phyloP scores from a whole-genome alignment of 2,797 vertebrate species.

The Hozukius guyotensis region DNA sequence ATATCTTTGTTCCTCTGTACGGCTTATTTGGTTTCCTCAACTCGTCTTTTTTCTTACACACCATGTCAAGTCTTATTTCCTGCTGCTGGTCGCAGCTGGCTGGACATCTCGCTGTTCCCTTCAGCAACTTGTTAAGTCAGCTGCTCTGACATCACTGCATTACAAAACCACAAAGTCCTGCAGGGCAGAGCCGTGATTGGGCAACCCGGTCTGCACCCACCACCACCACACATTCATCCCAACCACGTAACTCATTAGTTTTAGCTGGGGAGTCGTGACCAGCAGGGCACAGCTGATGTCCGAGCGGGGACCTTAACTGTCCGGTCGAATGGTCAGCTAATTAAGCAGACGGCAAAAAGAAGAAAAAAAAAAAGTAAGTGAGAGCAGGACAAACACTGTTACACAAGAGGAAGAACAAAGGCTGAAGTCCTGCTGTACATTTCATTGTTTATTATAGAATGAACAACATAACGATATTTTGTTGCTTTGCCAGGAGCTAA shows the following conservation, averaged over 20 bases:
- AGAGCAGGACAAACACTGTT: background rate
- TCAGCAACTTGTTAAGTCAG: background rate
- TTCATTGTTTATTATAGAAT: background rate
- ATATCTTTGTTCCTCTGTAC: background rate
- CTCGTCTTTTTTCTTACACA: background rate
- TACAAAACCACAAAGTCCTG: constrained; percentile 8
- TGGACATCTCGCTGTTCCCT: background rate
- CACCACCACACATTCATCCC: background rate
- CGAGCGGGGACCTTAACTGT: constrained; percentile 15
- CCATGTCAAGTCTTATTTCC: background rate
- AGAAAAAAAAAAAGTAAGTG: background rate
- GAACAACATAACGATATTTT: too few species aligned
- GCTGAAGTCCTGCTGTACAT: background rate
- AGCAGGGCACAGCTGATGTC: background rate
- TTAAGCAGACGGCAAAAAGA: background rate
- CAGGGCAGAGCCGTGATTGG: background rate
- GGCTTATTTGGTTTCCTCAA: background rate
- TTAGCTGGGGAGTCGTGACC: background rate
- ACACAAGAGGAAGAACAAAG: background rate
- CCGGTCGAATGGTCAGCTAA: background rate
- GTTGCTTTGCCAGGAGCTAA: background rate
- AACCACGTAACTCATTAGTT: background rate
- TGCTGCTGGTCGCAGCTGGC: background rate
- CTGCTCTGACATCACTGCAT: constrained; percentile 23
- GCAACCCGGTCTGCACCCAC: background rate